phyloP scores from a whole-genome alignment of 2,888 invertebrate genomes.

The Resseliella maxima region DNA sequence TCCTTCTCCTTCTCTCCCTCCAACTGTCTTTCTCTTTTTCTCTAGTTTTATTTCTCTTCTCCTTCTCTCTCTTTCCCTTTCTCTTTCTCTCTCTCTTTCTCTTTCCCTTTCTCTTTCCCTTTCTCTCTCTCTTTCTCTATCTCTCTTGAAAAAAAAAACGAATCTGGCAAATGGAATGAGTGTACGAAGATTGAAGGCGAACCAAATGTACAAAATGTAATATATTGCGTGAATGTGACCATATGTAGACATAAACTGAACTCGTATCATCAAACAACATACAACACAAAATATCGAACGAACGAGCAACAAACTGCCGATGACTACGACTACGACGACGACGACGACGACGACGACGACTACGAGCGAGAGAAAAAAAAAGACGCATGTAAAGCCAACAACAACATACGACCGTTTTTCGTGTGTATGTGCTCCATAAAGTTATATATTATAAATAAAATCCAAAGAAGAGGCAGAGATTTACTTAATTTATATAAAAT shows the following conservation, averaged over 20 bases:
- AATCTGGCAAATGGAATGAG: neutral
- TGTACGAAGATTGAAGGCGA: slow-evolving; percentile 23
- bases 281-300: slow-evolving; percentile 13
- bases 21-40: too few species aligned
- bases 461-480: slow-evolving; percentile 57
- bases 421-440: slow-evolving; percentile 51
- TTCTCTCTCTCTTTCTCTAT: too few species aligned
- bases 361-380: neutral
- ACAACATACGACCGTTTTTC: neutral
- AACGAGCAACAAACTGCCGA: too few species aligned
- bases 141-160: too few species aligned
- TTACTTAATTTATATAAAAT: slow-evolving; percentile 57
- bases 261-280: neutral
- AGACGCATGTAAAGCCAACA: neutral
- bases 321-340: too few species aligned
- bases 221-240: slow-evolving; percentile 45
- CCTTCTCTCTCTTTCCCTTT: too few species aligned
- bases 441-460: slow-evolving; percentile 56
- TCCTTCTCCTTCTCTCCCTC: too few species aligned
- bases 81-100: too few species aligned
- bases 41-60: too few species aligned
- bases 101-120: too few species aligned
- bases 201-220: slow-evolving; percentile 42
- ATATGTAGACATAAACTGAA: slow-evolving; percentile 26
- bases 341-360: too few species aligned